Conservation (phyloP, 2,113 vertebrate species). For the Melanocharis versteri region DNA sequence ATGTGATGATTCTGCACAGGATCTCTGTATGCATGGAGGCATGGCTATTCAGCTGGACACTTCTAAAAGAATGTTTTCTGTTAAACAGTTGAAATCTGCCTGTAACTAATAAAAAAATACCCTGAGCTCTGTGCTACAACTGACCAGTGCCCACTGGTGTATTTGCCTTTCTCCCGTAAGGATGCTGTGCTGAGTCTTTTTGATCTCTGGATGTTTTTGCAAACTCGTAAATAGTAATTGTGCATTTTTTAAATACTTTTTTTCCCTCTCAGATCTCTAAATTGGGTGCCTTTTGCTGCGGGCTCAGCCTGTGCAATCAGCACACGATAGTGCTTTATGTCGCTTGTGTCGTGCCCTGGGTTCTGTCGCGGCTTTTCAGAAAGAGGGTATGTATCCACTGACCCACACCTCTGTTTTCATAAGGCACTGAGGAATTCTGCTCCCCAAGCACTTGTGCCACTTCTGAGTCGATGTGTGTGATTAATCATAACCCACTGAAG, state of each 20-base stretch:
- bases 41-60: not conserved
- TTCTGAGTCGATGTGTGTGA: not conserved
- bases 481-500: not conserved
- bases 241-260: not conserved
- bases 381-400: conserved; percentile 72
- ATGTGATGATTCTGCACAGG: not conserved
- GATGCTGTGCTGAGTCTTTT: not conserved
- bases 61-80: not conserved
- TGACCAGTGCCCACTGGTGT: not conserved
- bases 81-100: not conserved
- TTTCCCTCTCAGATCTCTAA: conserved; percentile 77
- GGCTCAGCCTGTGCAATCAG: conserved; percentile 94
- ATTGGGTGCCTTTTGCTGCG: conserved; percentile 89
- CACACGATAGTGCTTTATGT: conserved; percentile 90
- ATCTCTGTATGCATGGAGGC: not conserved
- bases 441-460: not conserved
- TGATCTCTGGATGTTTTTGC: not conserved
- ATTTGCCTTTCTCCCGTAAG: not conserved
- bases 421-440: not conserved
- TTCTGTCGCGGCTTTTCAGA: conserved; percentile 77
- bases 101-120: not conserved
- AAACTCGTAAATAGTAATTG: not conserved
- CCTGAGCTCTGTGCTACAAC: not conserved
- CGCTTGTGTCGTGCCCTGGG: conserved; percentile 84
- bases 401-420: not conserved